Conservation (phyloP, 2,797 vertebrate genomes). For the Girardinus metallicus region DNA sequence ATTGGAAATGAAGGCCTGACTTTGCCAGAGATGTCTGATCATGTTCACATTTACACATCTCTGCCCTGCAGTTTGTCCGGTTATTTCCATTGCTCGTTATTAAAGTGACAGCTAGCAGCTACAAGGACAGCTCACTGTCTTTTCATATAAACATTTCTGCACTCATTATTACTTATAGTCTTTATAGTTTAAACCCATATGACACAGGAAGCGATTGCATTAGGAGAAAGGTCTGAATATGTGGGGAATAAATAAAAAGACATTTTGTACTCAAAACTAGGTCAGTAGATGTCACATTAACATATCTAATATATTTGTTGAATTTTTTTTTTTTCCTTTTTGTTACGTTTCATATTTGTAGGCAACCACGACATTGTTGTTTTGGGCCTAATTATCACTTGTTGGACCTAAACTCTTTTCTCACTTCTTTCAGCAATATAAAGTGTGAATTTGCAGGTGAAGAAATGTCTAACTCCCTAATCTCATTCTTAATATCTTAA, state of each 20-base stretch:
- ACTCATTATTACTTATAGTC: constrained; percentile 23
- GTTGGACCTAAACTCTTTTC: not conserved
- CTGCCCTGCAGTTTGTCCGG: constrained; percentile 21
- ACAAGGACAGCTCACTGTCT: constrained; percentile 54
- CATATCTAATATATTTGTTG: not conserved
- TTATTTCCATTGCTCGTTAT: constrained; percentile 47
- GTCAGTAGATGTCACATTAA: not conserved
- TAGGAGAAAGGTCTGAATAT: not conserved
- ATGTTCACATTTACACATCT: constrained; percentile 29
- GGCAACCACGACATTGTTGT: not conserved
- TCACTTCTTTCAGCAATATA: not conserved
- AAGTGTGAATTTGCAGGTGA: not conserved
- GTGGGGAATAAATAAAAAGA: not conserved
- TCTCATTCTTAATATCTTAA: constrained; percentile 17
- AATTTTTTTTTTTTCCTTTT: not conserved
- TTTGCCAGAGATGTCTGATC: constrained; percentile 19
- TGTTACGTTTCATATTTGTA: not conserved
- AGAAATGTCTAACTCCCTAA: constrained; percentile 8
- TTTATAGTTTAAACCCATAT: constrained; percentile 4
- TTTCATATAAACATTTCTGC: constrained; percentile 34
- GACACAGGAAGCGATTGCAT: constrained; percentile 4
- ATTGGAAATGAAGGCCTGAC: constrained; percentile 20
- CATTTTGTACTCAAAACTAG: not conserved
- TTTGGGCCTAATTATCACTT: not conserved
- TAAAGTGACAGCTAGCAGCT: constrained; percentile 59